Evolutionary conservation across 1,140 invertebrate genomes (phyloP).

Genomic region (Dufourea novaeangliae): DNA sequence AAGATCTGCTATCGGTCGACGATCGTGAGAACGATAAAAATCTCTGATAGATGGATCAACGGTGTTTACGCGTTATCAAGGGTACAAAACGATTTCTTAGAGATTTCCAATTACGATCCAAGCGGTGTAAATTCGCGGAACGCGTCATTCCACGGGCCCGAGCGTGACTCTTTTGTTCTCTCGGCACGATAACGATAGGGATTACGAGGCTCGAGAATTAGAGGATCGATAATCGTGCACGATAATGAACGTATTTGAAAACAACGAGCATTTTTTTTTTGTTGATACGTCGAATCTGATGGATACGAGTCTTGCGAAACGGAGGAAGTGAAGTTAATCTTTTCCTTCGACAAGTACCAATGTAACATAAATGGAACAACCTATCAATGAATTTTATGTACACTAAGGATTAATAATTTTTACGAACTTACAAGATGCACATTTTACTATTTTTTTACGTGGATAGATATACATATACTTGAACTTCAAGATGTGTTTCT

Average conservation of each 20-base stretch:
- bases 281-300: background rate
- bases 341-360: background rate
- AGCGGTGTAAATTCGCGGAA: background rate
- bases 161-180: background rate
- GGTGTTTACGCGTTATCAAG: constrained; percentile 18
- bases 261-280: background rate
- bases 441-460: too few species aligned
- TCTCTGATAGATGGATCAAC: background rate
- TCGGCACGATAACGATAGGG: background rate
- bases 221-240: background rate
- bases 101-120: background rate
- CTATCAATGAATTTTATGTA: too few species aligned
- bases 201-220: constrained; percentile 2
- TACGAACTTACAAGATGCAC: too few species aligned
- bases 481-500: too few species aligned
- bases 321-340: background rate
- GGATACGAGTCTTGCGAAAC: background rate
- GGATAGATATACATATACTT: too few species aligned
- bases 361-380: too few species aligned
- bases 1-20: background rate
- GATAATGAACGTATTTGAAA: constrained; percentile 21
- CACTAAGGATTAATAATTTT: background rate
- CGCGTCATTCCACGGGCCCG: background rate
- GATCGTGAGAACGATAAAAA: constrained; percentile 13
- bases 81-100: background rate